Evolutionary conservation across 2,888 invertebrate genomes (phyloP).

Genomic region (Poecilus cupreus): DNA sequence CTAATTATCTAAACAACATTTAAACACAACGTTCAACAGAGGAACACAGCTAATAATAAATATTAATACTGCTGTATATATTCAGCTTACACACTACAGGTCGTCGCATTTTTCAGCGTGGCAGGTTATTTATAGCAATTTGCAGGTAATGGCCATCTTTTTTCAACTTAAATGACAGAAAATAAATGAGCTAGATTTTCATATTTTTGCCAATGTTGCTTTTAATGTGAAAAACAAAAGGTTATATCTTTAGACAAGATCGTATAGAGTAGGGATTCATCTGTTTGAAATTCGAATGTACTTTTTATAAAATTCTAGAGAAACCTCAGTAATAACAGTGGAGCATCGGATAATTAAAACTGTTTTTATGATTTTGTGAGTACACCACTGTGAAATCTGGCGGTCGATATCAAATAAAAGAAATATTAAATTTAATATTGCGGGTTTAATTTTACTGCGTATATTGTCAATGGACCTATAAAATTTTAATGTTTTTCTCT

Average conservation of each 20-base stretch:
- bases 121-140: conserved; percentile 14
- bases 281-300: too few species aligned
- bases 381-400: too few species aligned
- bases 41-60: conserved; percentile 8
- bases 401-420: conserved; percentile 6
- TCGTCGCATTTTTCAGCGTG: conserved; percentile 9
- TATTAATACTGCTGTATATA: conserved; percentile 18
- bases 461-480: not conserved
- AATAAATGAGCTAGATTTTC: not conserved
- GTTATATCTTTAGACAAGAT: too few species aligned
- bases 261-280: too few species aligned
- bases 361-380: too few species aligned
- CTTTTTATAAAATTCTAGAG: too few species aligned
- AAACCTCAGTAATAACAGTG: too few species aligned
- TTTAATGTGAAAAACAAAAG: not conserved
- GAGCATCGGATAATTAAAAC: too few species aligned
- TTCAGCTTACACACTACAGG: not conserved
- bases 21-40: not conserved
- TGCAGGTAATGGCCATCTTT: conserved; percentile 16
- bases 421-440: conserved; percentile 21
- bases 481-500: conserved; percentile 1
- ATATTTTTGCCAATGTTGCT: conserved; percentile 4
- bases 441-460: conserved; percentile 15
- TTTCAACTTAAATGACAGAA: conserved; percentile 8
- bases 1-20: conserved; percentile 24